Evolutionary conservation across 2,797 vertebrate species (phyloP), one percentile per base, ranked within the genome.

Genomic region (Kryptolebias ocellatus): DNA sequence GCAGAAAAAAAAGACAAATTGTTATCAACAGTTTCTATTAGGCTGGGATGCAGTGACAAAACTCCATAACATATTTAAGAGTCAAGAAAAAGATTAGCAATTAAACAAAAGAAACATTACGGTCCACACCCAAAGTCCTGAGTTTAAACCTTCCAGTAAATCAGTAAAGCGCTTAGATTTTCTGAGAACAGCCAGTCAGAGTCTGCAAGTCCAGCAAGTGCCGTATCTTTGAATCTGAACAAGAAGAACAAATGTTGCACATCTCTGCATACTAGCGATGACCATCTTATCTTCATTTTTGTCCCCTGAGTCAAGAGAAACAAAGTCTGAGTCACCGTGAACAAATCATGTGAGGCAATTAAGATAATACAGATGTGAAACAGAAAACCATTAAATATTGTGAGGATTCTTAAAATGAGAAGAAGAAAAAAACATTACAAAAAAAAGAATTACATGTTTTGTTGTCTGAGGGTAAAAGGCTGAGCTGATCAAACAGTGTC

Each of bases 401-500:
- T 14, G n/a, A 24, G 51, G 34, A 37, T 2, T 37, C 11, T 54
- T 66, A 29, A 65, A 57, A 56, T 18, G 42, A 59, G 16, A 50
- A 24, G 20, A 24, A 24, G 20, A 24, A 24, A 24, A 64, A 58
- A 56, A 58, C 44, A 54, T 1, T 44, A 37, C 20, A 12, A 24
- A 46, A 6, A 27, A 31, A 39, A 20, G 27, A 64, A 64, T 34
- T 34, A 6, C 6, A 10, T 39, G 17, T 50, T 61, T 62, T 72
- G 54, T 63, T 76, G 53, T 76, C 53, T 61, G 42, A 29, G 47
- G 56, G 57, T 47, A 60, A 68, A 72, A 70, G 69, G 67, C 57
- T 75, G 53, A 75, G 68, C 81, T 34, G 74, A 78, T 84, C 59
- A 80, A 76, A 84, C 57, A 42, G 55, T 76, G 71, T 54, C 72